Percentiles rank a stretch among this genome's conserved stretches.
Evolutionary conservation across 2,797 vertebrate genomes (phyloP).

Genomic region (Acanthiza pusilla): DNA sequence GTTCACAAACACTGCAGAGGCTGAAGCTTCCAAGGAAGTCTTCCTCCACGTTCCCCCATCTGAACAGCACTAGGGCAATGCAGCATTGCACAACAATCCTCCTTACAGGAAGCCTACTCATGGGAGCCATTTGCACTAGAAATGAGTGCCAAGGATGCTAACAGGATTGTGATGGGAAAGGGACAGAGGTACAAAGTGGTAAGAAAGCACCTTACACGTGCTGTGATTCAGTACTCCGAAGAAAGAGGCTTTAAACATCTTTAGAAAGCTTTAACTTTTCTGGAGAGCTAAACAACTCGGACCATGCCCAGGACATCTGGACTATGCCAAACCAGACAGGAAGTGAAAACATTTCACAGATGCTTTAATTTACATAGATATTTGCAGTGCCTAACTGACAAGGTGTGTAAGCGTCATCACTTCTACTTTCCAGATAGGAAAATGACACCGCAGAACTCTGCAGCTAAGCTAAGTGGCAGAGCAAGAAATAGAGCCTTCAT

Average conservation of each 20-base stretch:
- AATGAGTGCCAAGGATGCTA: neutral
- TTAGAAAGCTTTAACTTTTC: neutral
- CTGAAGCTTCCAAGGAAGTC: slow-evolving; percentile 2
- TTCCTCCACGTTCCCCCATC: neutral
- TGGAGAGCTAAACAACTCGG: neutral
- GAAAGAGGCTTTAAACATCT: neutral
- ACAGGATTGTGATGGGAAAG: neutral
- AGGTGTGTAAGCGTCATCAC: neutral
- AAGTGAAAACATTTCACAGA: slow-evolving; percentile 20
- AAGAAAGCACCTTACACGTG: neutral
- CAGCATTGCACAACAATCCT: slow-evolving; percentile 2
- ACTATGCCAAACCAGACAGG: neutral
- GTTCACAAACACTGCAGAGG: neutral
- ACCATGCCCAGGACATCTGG: neutral
- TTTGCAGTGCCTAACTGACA: slow-evolving; percentile 29
- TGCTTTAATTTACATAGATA: slow-evolving; percentile 34
- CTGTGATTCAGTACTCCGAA: neutral
- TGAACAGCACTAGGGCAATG: neutral
- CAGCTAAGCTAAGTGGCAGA: neutral
- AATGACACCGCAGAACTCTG: neutral
- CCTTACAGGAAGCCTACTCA: neutral
- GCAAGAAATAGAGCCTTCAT: neutral
- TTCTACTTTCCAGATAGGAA: neutral
- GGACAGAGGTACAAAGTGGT: neutral
- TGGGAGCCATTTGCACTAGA: neutral